phyloP scores from a whole-genome alignment of 2,113 vertebrate species.

The Morone saxatilis region DNA sequence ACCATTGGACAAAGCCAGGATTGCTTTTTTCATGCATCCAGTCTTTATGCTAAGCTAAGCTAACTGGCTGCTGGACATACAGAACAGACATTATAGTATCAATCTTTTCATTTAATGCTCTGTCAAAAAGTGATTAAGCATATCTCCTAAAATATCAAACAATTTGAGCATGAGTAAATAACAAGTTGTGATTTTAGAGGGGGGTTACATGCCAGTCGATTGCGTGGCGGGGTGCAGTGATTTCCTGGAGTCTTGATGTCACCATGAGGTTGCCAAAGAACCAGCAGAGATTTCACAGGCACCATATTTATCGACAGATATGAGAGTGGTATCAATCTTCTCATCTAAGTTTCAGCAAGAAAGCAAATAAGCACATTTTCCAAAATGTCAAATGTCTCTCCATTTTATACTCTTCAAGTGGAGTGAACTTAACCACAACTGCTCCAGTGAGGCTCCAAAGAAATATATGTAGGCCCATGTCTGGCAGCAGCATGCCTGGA shows the following conservation, averaged over 20 bases:
- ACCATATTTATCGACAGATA: not conserved
- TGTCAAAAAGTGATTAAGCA: too few species aligned
- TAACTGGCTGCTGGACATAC: not conserved
- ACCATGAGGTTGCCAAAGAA: not conserved
- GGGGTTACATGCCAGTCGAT: not conserved
- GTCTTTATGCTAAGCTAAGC: not conserved
- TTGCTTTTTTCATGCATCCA: not conserved
- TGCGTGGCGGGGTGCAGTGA: not conserved
- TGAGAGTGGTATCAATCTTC: not conserved
- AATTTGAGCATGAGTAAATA: not conserved
- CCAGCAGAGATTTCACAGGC: not conserved
- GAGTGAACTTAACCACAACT: conserved; percentile 15
- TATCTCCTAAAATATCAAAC: too few species aligned
- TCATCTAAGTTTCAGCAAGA: not conserved
- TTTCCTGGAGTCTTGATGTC: not conserved
- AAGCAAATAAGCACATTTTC: not conserved
- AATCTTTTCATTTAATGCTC: not conserved
- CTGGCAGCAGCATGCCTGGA: conserved; percentile 64
- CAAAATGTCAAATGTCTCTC: not conserved
- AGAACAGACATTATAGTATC: not conserved
- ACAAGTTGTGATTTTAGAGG: not conserved
- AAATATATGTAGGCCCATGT: conserved; percentile 56
- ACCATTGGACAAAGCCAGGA: not conserved
- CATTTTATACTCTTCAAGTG: not conserved
- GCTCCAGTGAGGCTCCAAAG: conserved; percentile 23